Base-by-base conservation (phyloP, 2,113 vertebrate species). In the Tragelaphus imberbis region DNA sequence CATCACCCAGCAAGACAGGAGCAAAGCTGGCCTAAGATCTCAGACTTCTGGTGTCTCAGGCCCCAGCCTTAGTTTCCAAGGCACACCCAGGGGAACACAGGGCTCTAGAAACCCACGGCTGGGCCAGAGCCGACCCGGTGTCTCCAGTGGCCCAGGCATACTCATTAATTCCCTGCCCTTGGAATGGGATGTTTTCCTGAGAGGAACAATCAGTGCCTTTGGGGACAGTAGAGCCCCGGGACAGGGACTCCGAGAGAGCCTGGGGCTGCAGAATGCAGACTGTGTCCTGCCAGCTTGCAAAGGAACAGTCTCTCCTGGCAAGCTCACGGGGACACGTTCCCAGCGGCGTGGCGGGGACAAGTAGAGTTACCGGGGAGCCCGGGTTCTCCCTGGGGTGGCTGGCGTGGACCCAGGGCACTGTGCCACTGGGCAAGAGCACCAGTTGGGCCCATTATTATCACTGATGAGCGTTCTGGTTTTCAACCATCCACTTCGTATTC, bases 271-370 rank as follows among this genome's bases (percentile, higher is more conserved):
- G 87, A 93, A 63, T 58, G 65, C 2, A 55, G 84, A 61, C 44
- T 25, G 88, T 92, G 79, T 94, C 90, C 87, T 95, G 91, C 91
- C 87, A 97, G 95, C 87, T 84, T 15, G 2, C 91, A 89, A 95
- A 94, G 96, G 94, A 94, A 75, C 79, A 97, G 47, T 82, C 59
- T 95, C 81, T 47, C 56, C 86, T 95, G 95, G 93, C 93, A 94
- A 56, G 75, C 96, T 81, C 79, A 2, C 0, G 27, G n/a, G 92
- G 33, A 77, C 4, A 16, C 12, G 11, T 88, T 88, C 58, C 59
- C n/a, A 11, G 58, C 56, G 93, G 47, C 6, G 11, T 44, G 65
- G 40, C 82, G 51, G 55, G 68, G 90, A 97, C 71, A 27, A 90
- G 44, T 51, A 85, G 84, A 85, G 92, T 96, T 84, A 75, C 97